Percentiles rank a stretch among this genome's conserved stretches.
phyloP scores from a whole-genome alignment of 2,113 vertebrate genomes.

The Helogale parvula region DNA sequence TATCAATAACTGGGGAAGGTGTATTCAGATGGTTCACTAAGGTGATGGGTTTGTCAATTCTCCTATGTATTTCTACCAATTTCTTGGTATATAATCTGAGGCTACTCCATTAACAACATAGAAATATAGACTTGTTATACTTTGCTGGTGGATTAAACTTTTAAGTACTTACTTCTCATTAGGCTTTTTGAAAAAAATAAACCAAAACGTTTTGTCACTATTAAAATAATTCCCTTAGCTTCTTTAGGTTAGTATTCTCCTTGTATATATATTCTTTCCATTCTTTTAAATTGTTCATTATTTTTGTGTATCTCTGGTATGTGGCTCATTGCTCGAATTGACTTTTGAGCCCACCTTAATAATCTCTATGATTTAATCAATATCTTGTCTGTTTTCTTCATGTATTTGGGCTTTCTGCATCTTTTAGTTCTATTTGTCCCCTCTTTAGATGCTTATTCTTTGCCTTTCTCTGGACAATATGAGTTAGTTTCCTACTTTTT shows the following conservation, averaged over 20 bases:
- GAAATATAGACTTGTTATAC: not conserved
- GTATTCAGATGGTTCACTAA: not conserved
- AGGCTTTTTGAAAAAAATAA: not conserved
- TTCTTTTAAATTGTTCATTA: not conserved
- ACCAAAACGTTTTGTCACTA: not conserved
- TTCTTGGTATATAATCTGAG: not conserved
- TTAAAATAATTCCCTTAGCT: not conserved
- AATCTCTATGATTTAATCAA: not conserved
- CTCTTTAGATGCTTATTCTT: not conserved
- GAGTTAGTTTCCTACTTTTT: not conserved
- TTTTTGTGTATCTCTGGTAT: not conserved
- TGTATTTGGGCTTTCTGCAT: not conserved
- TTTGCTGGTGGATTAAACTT: not conserved
- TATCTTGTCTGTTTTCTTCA: not conserved
- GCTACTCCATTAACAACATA: not conserved
- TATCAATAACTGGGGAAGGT: not conserved
- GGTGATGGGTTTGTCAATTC: not conserved
- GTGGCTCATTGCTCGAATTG: not conserved
- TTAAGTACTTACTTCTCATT: not conserved
- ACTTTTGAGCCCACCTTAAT: not conserved
- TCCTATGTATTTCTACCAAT: not conserved
- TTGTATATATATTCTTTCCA: not conserved
- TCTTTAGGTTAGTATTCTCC: not conserved
- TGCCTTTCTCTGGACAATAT: not conserved
- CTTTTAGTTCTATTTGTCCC: not conserved